Base-by-base conservation (phyloP, 2,797 vertebrate species). In the Thunnus albacares region DNA sequence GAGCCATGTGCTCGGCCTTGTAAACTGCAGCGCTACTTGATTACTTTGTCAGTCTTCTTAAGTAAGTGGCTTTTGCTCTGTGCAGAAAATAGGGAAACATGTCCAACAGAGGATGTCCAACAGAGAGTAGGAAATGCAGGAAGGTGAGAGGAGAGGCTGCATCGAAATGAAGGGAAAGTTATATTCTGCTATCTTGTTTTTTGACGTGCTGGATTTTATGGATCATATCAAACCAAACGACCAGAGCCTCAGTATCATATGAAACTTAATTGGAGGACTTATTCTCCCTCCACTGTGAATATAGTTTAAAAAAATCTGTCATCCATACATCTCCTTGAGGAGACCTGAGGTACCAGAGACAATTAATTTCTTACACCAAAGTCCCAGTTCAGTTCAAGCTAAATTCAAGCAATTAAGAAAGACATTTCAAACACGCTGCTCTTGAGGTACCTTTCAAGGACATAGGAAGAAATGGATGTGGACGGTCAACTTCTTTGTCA, bases 11-110 rank as follows among this genome's bases (percentile, higher is more conserved):
- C 82, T 62, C 45, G 69, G 89, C 88, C 91, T 93, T 94, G 94
- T 95, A 94, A 93, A 93, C 91, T 73, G 79, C 82, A 86, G 72
- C 56, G 81, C 90, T 88, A 82, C 93, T 94, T 95, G 93, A 95
- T 95, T 94, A 95, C 93, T 92, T 94, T 95, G 94, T 94, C 95
- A 93, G 90, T 95, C 90, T 94, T 88, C 89, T 92, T 89, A 56
- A 57, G 51, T 56, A 94, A 94, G 91, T 93, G 87, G 80, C 81
- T 93, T 91, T 91, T 93, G 83, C 90, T 81, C 83, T 56, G 75
- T 76, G 70, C 62, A 81, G 77, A 86, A 90, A 89, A 88, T 68
- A 87, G 75, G 71, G 71, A 88, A 86, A 89, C 80, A 81, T 72
- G 74, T 85, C 86, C 67, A 61, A 86, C 82, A 82, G 84, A 90